Percentiles rank a stretch among this genome's conserved stretches.
These are phyloP conservation scores for Villa cingulata DNA, from an alignment of 2,888 invertebrate species.

Conservation along the genomic window DNA sequence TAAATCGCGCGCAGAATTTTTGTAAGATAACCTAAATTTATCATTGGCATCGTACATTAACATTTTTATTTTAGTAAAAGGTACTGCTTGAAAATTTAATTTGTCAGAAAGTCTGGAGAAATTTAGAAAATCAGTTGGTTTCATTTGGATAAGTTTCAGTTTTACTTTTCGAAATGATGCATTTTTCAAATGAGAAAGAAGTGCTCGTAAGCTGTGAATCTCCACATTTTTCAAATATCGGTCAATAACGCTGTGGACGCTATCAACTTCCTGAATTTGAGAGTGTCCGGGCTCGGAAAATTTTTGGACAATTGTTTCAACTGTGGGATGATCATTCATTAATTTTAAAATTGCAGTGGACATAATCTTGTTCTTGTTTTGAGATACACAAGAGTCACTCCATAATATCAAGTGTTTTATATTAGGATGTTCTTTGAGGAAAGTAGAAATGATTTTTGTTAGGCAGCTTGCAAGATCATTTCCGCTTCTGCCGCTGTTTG, in stretches of 20 bases:
- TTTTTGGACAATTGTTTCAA: neutral
- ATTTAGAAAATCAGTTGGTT: conserved; percentile 19
- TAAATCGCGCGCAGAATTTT: too few relatives aligned
- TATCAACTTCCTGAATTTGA: conserved; percentile 13
- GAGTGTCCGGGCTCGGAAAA: conserved; percentile 8
- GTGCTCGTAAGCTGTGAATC: conserved; percentile 6
- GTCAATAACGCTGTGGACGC: conserved; percentile 11
- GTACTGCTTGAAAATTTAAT: too few relatives aligned
- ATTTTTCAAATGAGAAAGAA: neutral
- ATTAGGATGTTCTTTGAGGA: neutral
- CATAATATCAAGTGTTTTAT: conserved; percentile 11
- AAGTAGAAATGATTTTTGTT: too few relatives aligned
- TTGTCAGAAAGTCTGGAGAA: too few relatives aligned
- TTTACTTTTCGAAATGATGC: neutral
- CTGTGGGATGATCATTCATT: neutral
- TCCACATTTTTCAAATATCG: conserved; percentile 8
- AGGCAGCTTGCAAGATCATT: neutral
- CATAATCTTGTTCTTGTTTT: conserved; percentile 12
- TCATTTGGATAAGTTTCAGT: neutral
- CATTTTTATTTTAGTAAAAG: too few relatives aligned
- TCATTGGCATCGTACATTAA: too few relatives aligned
- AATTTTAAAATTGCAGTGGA: conserved; percentile 11
- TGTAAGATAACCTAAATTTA: too few relatives aligned
- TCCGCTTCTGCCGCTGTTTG: neutral
- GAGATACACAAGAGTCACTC: conserved; percentile 13